Percentiles rank a stretch among this genome's conserved stretches.
These are phyloP conservation scores for Apamea epomidion DNA, from an alignment of 2,888 invertebrate genomes.

Conservation along the genomic window DNA sequence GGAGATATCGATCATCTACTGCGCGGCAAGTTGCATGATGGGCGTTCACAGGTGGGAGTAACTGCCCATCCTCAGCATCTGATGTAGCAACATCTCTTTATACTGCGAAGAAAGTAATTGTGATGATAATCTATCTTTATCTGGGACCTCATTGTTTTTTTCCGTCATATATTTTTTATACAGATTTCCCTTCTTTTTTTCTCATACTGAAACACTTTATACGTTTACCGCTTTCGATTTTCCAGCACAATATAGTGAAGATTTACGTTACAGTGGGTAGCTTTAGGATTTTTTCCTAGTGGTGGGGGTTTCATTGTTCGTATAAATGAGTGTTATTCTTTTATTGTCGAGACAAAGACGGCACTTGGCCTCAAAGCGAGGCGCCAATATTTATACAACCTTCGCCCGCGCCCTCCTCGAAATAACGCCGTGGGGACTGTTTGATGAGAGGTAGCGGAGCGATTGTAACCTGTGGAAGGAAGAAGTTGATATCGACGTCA, in stretches of 20 bases:
- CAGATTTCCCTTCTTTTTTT: slow-evolving; percentile 18
- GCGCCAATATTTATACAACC: slow-evolving; percentile 88
- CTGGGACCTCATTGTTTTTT: slow-evolving; percentile 1
- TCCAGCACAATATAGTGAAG: slow-evolving; percentile 63
- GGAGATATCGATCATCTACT: background rate
- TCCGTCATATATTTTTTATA: background rate
- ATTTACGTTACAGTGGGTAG: slow-evolving; percentile 66
- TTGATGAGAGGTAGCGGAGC: slow-evolving; percentile 59
- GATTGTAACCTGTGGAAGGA: slow-evolving; percentile 13
- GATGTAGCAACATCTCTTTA: background rate
- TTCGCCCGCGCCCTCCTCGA: slow-evolving; percentile 78
- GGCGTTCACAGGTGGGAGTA: background rate
- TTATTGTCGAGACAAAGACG: slow-evolving; percentile 88
- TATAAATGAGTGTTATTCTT: slow-evolving; percentile 89
- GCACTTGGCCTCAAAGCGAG: slow-evolving; percentile 86
- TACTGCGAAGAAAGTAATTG: background rate
- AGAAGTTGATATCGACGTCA: background rate
- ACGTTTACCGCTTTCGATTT: slow-evolving; percentile 62
- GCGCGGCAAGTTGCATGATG: background rate
- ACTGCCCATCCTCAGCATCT: background rate
- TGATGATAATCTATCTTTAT: slow-evolving; percentile 1
- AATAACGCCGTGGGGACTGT: slow-evolving; percentile 59
- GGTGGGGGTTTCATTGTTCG: slow-evolving; percentile 81
- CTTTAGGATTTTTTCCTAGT: slow-evolving; percentile 66
- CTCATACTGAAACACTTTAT: slow-evolving; percentile 45